phyloP scores from a whole-genome alignment of 2,113 vertebrate species.

The Mungos mungo region DNA sequence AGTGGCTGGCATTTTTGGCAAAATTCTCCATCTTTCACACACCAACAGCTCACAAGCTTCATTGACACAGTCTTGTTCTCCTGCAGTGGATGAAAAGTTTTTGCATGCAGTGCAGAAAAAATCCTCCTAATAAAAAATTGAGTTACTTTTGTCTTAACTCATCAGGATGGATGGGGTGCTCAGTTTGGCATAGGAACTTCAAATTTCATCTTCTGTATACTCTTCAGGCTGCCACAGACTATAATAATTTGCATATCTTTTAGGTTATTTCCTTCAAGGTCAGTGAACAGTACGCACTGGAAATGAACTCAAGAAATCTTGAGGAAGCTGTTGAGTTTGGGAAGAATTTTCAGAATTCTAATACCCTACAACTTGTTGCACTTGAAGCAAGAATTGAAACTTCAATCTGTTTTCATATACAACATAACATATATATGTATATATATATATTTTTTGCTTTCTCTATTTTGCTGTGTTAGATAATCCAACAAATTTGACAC shows the following conservation, averaged over 20 bases:
- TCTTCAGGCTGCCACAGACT: neutral
- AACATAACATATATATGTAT: neutral
- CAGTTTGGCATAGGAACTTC: neutral
- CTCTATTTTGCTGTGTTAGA: neutral
- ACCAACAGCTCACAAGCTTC: neutral
- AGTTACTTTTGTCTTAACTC: neutral
- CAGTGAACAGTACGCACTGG: neutral
- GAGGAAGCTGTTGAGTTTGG: neutral
- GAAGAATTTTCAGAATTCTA: neutral
- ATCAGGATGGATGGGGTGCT: neutral
- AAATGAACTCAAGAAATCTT: neutral
- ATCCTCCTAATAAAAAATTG: neutral
- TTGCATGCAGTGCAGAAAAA: neutral
- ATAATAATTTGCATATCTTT: neutral
- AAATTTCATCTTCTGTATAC: neutral
- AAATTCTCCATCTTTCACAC: neutral
- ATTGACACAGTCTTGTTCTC: neutral
- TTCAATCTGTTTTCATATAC: neutral
- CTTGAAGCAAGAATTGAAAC: conserved; percentile 22
- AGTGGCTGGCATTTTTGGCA: neutral
- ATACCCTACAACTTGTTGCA: neutral
- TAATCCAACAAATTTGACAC: neutral
- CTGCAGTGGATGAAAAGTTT: neutral
- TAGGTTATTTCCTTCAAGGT: neutral
- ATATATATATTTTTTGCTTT: neutral